Evolutionary conservation across 2,888 invertebrate species (phyloP), one percentile per base, ranked within the genome.

Genomic region (Panzeria rudis): DNA sequence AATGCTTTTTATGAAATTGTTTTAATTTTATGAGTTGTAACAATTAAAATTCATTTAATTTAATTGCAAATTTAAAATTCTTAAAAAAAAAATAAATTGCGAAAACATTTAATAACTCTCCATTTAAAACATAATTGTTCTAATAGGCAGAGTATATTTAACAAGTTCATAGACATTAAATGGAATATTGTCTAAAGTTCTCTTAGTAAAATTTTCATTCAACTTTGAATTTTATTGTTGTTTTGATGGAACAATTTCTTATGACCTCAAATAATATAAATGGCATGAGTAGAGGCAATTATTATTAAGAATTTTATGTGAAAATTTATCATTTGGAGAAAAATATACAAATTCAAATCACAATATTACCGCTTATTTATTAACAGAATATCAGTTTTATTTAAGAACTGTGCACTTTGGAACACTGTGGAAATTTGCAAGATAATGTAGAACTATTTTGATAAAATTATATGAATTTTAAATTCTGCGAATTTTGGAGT

Each of bases 81-180:
- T 62, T 35, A 47, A 35, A 7, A 68, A 66, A 52, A 77, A 69
- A 59, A 7, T 11, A 71, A 32, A 17, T 41, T 17, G 11, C 38
- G 13, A 72, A 56, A 54, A 38, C 23, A 52, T 32, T 61, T 56
- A 68, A 59, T 15, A 44, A 62, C 32, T 62, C 32, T 62, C 2
- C 15, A 82, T 69, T 69, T 76, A 76, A 59, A 82, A 82, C 68
- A 75, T 68, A 82, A 82, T 69, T 69, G 32, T 38, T 59, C 13
- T 38, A 52, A 29, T 32, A 64, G 15, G 17, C 25, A 61, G 38
- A 29, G 1, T 44, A 13, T 15, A 29, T 25, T 6, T 20, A 50
- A 66, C 59, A 68, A 68, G 47, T 77, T 68, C 17, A 68, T 11
- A 68, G 25, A 25, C 6, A 77, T 69, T 17, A 66, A 17, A 59